Evolutionary conservation across 2,888 invertebrate genomes (phyloP), one percentile per base, ranked within the genome.

Genomic region (Cerceris ruficornis): DNA sequence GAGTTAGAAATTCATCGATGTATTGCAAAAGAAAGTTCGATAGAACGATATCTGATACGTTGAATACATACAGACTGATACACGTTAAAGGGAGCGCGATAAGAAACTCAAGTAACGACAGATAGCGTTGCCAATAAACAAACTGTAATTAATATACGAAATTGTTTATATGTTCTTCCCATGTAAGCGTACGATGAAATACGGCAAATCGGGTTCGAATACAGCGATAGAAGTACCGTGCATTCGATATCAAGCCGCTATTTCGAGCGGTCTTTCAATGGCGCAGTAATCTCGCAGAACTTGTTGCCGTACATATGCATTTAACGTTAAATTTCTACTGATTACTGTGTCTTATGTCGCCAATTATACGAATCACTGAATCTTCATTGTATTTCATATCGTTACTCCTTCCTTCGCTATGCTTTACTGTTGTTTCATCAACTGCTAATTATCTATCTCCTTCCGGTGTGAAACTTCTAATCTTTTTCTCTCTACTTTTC

Each of bases 251-350:
- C 69, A 70, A 70, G 75, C 76, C 77, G 77, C 70, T 77, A 77
- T 75, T 77, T 77, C 69, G 69, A 77, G 69, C 77, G 70, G 69
- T 75, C 77, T 60, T 77, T 46, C 69, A 77, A 66, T 77, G 77
- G 77, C 77, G 76, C 76, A 75, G 76, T 62, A 57, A 54, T 58
- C 49, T 77, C n/a, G 46, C 75, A 69, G 65, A 69, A 75, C 76
- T 49, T 69, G 43, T 50, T 50, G 13, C n/a, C n/a, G n/a, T n/a
- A 46, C 42, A 42, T 75, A 54, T 58, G 58, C 62, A 59, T 54
- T 46, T 49, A 49, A 50, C 46, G 28, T 4, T 28, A 28, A 28
- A 28, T 28, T 28, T 46, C 9, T 11, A 46, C 2, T 46, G 46
- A 11, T 46, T 11, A 11, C 46, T 46, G 9, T 46, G 8, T 1